These are phyloP conservation scores for Barypeithes pellucidus DNA, from an alignment of 2,888 invertebrate species.

Conservation along the genomic window DNA sequence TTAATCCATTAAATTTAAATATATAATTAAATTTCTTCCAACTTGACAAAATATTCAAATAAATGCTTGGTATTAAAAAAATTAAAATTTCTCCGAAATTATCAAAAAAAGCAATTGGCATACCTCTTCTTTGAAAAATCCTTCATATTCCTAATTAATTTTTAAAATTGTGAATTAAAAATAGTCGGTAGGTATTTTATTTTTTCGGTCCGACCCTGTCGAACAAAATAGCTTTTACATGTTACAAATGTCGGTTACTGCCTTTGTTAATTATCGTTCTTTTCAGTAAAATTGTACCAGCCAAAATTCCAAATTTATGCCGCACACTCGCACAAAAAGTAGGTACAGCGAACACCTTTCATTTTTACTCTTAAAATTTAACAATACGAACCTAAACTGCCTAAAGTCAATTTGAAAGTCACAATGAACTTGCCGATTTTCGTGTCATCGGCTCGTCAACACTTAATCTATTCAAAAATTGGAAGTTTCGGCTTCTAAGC, in stretches of 20 bases:
- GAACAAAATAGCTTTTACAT: background rate
- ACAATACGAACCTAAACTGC: conserved; percentile 60
- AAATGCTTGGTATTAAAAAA: no score
- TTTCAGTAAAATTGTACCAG: conserved; percentile 51
- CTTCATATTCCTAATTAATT: no score
- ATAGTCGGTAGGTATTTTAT: background rate
- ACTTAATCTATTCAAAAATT: conserved; percentile 26
- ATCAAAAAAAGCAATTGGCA: no score
- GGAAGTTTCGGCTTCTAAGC: conserved; percentile 18
- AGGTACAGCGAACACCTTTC: conserved; percentile 41
- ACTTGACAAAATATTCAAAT: no score
- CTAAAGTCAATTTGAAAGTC: conserved; percentile 61
- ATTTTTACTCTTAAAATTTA: conserved; percentile 45
- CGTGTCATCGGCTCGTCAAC: conserved; percentile 46
- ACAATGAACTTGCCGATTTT: conserved; percentile 55
- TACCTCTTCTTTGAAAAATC: no score
- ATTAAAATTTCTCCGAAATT: no score
- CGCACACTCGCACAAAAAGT: conserved; percentile 32
- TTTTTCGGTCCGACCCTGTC: conserved; percentile 42
- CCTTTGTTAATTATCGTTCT: conserved; percentile 66
- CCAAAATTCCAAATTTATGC: conserved; percentile 36
- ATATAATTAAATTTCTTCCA: no score
- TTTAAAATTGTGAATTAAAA: no score
- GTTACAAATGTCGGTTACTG: conserved; percentile 46
- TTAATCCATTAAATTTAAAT: no score